Percentiles rank a stretch among this genome's conserved stretches.
Evolutionary conservation across 1,140 invertebrate species (phyloP).

Genomic region (Rhysida immarginata): DNA sequence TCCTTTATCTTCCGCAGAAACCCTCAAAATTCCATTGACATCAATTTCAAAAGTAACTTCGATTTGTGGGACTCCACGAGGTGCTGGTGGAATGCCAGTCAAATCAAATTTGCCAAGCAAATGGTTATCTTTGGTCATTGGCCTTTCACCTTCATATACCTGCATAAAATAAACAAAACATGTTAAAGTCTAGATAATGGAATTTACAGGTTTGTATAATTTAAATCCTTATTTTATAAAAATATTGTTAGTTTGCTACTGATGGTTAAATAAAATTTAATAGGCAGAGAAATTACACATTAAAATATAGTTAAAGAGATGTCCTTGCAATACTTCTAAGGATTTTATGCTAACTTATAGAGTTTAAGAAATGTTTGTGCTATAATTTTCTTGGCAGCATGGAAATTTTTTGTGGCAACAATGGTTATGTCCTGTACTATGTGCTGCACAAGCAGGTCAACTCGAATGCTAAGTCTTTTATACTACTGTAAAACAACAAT

Average conservation of each 20-base stretch:
- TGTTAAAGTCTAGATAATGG: background rate
- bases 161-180: conserved; percentile 7
- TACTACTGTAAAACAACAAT: no score
- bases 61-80: conserved; percentile 95
- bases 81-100: conserved; percentile 94
- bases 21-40: conserved; percentile 88
- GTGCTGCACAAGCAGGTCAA: no score
- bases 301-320: background rate
- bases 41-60: conserved; percentile 99
- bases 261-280: no score
- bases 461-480: no score
- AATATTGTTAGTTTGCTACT: no score
- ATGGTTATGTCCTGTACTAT: no score
- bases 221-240: no score
- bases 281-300: no score
- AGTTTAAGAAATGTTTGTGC: background rate
- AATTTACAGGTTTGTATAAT: no score
- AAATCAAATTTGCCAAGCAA: conserved; percentile 94
- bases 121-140: conserved; percentile 99
- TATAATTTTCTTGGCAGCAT: no score
- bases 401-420: no score
- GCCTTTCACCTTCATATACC: conserved; percentile 92
- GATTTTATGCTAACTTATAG: background rate
- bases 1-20: conserved; percentile 95
- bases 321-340: background rate